Percentiles rank a stretch among this genome's conserved stretches.
Conservation (phyloP, 2,797 vertebrate species). For the Pangasius macronema region DNA sequence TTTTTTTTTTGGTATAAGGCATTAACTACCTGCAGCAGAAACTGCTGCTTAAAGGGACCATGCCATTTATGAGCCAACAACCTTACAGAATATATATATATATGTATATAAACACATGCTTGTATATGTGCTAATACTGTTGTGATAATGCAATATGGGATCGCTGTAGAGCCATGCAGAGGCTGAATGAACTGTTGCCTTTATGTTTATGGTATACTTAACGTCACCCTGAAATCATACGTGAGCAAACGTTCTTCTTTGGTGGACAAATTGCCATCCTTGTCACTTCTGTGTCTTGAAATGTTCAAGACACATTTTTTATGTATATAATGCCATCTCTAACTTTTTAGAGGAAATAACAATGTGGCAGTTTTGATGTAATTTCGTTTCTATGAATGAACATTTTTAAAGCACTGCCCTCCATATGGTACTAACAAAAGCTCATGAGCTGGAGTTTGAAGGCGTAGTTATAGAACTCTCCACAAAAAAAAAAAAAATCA, state of each 20-base stretch:
- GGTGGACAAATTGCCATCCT: neutral
- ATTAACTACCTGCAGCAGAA: slow-evolving; percentile 22
- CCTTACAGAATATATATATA: neutral
- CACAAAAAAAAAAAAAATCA: slow-evolving; percentile 18
- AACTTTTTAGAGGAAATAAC: slow-evolving; percentile 25
- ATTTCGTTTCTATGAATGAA: slow-evolving; percentile 43
- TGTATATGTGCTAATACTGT: slow-evolving; percentile 45
- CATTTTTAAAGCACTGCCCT: slow-evolving; percentile 39
- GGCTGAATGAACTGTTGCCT: slow-evolving; percentile 53
- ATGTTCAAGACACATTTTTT: slow-evolving; percentile 15
- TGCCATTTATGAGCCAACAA: slow-evolving; percentile 42
- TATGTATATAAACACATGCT: slow-evolving; percentile 33
- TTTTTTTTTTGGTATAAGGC: slow-evolving; percentile 8
- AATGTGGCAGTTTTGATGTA: slow-evolving; percentile 43
- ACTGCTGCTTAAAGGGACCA: slow-evolving; percentile 13
- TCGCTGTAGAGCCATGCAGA: slow-evolving; percentile 42
- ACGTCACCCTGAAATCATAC: neutral
- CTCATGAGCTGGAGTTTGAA: slow-evolving; percentile 57
- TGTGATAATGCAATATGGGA: slow-evolving; percentile 35
- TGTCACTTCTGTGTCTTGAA: slow-evolving; percentile 7
- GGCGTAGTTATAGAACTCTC: slow-evolving; percentile 2
- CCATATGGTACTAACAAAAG: slow-evolving; percentile 57
- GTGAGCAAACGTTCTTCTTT: slow-evolving; percentile 29
- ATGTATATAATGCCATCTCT: slow-evolving; percentile 22
- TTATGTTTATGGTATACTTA: slow-evolving; percentile 29